Base-by-base conservation (phyloP, 2,888 invertebrate species). In the Amblyteles armatorius region DNA sequence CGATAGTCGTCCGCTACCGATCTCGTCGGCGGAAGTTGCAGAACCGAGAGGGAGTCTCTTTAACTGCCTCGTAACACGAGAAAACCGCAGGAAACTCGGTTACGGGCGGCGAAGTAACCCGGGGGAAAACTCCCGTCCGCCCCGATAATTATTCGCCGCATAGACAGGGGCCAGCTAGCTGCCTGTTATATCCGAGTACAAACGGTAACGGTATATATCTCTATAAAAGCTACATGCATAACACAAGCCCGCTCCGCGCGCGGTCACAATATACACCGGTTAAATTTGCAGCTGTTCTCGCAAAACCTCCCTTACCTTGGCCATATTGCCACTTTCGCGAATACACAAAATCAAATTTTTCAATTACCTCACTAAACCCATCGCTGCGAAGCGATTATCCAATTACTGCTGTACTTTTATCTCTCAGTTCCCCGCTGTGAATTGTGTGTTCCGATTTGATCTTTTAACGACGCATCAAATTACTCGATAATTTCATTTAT, bases 31-130 rank as follows among this genome's bases (percentile, higher is more conserved):
- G 40, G 50, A 78, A 73, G 78, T 79, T 48, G n/a, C 29, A 22
- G 63, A 60, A 65, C 57, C 13, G 26, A 22, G 68, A 44, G 33
- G 29, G 68, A 69, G 36, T 48, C 82, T 87, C 84, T 88, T 87
- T 91, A 91, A 91, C 90, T 91, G 89, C 89, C 84, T 77, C 83
- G 87, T 82, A 89, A 88, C 91, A 91, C 89, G 91, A 89, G 90
- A 90, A 91, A 91, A 89, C 89, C 87, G 87, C 87, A 87, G 89
- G 88, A 88, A 89, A 87, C 86, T 88, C 83, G 84, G 84, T 86
- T 85, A 83, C 79, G 86, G 81, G 19, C 44, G 11, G 50, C 13
- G 63, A 69, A 77, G 67, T 68, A 78, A 73, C 80, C 72, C 74
- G 52, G 67, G 78, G 76, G 78, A 84, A 77, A 83, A 79, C 48